These are phyloP conservation scores for Cephalopachus bancanus DNA, from an alignment of 2,797 vertebrate genomes.

Conservation along the genomic window DNA sequence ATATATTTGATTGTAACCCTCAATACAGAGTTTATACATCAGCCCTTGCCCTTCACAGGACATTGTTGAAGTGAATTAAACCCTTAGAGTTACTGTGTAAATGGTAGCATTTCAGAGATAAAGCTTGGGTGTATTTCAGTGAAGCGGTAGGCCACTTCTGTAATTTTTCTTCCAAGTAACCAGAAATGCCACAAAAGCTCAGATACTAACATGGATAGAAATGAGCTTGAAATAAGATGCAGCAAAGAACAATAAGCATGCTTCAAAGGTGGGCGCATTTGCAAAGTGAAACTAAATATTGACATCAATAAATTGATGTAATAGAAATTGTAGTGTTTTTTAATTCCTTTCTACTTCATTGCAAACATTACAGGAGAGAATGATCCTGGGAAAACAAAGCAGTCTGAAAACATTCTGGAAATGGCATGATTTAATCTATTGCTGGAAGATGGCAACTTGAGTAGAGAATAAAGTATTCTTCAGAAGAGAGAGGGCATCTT, in stretches of 20 bases:
- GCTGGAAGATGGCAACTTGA: constrained; percentile 22
- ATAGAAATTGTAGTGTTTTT: constrained; percentile 37
- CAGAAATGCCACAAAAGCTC: constrained; percentile 31
- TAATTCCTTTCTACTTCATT: constrained; percentile 49
- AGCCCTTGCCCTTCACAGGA: not conserved
- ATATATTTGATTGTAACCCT: constrained; percentile 31
- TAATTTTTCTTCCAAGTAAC: constrained; percentile 47
- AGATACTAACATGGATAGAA: constrained; percentile 35
- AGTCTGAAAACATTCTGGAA: constrained; percentile 54
- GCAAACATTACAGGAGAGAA: not conserved
- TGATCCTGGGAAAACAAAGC: constrained; percentile 50
- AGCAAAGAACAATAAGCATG: constrained; percentile 58
- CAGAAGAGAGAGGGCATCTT: not conserved
- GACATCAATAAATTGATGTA: constrained; percentile 58
- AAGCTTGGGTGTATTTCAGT: constrained; percentile 34
- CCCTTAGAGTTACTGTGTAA: not conserved
- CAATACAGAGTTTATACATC: not conserved
- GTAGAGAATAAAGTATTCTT: constrained; percentile 17
- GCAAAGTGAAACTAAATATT: constrained; percentile 66
- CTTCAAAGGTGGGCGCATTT: constrained; percentile 62
- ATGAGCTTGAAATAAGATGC: constrained; percentile 59
- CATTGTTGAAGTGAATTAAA: constrained; percentile 8
- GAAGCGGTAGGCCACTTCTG: not conserved
- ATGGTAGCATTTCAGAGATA: not conserved
- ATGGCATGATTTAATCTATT: constrained; percentile 10